Base-by-base conservation (phyloP, 2,888 invertebrate species). In the Pelosia muscerda region DNA sequence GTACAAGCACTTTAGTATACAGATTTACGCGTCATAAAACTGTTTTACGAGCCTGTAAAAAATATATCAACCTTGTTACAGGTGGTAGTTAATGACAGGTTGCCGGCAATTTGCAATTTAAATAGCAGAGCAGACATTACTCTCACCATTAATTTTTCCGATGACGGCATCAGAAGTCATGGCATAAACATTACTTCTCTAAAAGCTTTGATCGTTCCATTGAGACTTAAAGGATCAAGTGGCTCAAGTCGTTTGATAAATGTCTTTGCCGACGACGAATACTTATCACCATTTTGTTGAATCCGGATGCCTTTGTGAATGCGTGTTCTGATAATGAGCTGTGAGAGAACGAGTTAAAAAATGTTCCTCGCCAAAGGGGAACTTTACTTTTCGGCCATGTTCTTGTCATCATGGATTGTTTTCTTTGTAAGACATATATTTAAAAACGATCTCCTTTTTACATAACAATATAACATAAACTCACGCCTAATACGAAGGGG, bases 111-210 rank as follows among this genome's bases (percentile, higher is more conserved):
- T 88, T 86, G 84, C 85, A 85, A 80, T 81, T 78, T 81, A 83
- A 87, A 88, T 85, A 81, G 83, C 84, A 80, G 76, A 83, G 78
- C 77, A 76, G 82, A 77, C 80, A 81, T 89, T 86, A 88, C 84
- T 73, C 71, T 77, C 74, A 68, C 81, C 89, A 90, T 90, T 87
- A 89, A 88, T 90, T 88, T 89, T 89, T 89, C 83, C 81, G 85
- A 88, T 83, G 89, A 87, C 86, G 86, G 83, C 83, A 84, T 88
- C 86, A 81, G 81, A 85, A 86, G 86, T 86, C 85, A 86, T 81
- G 84, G 80, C 83, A 83, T 85, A 88, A 87, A 88, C 85, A 88
- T 88, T 78, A 84, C 86, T 87, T 86, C 84, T 86, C 78, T 79
- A 79, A 84, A 81, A 81, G 84, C 81, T 84, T 77, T 80, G 63